A percentile compares a stretch with the other conserved stretches of the same genome.
Conservation (phyloP, 2,888 invertebrate species). For the Penaeus monodon region DNA sequence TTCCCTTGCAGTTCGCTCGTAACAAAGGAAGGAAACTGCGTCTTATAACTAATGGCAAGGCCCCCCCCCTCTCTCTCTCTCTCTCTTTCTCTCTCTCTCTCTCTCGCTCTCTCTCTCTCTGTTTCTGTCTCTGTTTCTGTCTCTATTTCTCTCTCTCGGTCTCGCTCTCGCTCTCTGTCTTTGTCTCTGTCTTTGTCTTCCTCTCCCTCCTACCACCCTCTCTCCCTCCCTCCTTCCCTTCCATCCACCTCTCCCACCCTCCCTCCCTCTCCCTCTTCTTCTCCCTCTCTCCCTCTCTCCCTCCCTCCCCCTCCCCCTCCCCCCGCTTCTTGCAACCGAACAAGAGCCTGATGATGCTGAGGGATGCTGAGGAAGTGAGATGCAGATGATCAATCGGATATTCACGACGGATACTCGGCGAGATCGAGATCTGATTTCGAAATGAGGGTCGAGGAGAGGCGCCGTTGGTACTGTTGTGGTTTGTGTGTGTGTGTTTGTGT, state of each 20-base stretch:
- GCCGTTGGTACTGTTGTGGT: not conserved
- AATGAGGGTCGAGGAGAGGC: too few relatives aligned
- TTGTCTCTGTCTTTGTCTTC: not conserved
- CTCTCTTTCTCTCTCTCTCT: not conserved
- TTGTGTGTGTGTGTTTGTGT: not conserved
- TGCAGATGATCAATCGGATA: too few relatives aligned
- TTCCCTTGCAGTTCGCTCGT: too few relatives aligned
- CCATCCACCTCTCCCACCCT: not conserved
- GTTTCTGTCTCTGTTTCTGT: not conserved
- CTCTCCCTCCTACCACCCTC: too few relatives aligned
- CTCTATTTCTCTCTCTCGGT: not conserved
- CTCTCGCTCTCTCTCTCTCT: not conserved
- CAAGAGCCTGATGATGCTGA: too few relatives aligned
- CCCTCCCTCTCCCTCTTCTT: not conserved
- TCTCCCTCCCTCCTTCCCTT: too few relatives aligned
- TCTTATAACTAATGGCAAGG: too few relatives aligned
- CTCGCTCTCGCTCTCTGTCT: not conserved
- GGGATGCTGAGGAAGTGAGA: too few relatives aligned
- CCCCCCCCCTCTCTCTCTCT: not conserved
- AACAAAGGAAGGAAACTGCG: too few relatives aligned
- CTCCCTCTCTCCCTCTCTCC: not conserved
- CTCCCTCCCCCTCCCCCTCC: not conserved
- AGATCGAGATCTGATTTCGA: too few relatives aligned
- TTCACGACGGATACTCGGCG: too few relatives aligned
- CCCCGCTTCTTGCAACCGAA: not conserved